These are phyloP conservation scores for Cathartes aura DNA, from an alignment of 2,113 vertebrate genomes.

Conservation along the genomic window DNA sequence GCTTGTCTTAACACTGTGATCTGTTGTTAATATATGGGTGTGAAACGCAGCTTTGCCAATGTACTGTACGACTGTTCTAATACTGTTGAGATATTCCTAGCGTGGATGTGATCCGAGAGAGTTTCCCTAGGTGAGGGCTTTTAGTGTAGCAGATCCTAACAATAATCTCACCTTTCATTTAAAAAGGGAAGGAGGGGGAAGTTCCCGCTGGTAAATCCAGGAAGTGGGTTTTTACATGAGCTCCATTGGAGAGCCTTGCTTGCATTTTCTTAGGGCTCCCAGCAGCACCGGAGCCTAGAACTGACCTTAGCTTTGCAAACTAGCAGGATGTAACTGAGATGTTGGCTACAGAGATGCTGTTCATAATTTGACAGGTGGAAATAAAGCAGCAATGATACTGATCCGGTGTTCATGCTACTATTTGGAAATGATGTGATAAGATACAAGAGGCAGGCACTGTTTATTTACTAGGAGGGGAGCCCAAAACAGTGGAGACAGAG, in stretches of 20 bases:
- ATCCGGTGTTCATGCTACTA: neutral
- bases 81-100: neutral
- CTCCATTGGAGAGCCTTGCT: neutral
- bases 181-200: neutral
- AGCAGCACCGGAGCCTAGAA: neutral
- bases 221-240: neutral
- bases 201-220: neutral
- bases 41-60: neutral
- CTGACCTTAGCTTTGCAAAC: neutral
- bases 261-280: neutral
- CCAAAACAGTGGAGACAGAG: neutral
- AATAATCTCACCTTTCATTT: neutral
- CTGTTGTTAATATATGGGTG: neutral
- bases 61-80: rapidly evolving
- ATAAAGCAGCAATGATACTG: neutral
- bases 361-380: neutral
- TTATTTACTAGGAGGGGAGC: neutral
- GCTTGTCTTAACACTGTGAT: neutral
- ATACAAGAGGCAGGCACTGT: neutral
- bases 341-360: neutral
- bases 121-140: neutral
- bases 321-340: neutral
- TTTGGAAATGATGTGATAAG: neutral
- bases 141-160: neutral
- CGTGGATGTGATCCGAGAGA: neutral